Evolutionary conservation across 1,140 invertebrate genomes (phyloP), one percentile per base, ranked within the genome.

Genomic region (Drosophila chauvacae): DNA sequence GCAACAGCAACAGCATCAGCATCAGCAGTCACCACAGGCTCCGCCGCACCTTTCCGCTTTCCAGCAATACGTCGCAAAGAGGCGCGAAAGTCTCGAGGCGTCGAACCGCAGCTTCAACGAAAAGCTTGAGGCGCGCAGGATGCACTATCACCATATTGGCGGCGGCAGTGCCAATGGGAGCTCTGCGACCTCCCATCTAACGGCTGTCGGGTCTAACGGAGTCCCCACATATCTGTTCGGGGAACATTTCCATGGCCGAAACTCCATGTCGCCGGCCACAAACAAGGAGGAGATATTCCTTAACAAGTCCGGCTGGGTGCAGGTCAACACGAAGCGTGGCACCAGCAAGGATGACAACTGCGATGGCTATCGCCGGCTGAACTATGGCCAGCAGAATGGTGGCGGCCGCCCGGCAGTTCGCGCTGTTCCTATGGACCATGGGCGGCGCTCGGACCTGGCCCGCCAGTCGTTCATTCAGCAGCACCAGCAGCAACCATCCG

Each of bases 241-340:
- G 2, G 92, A 93, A 30, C 81, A 91, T 7, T 82, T 71, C 60
- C 79, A 86, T 18, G 72, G 51, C 0, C 78, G 79, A 3, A 90
- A 92, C n/a, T 69, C 81, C 9, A 55, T 53, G 7, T 76, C 76
- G 0, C 83, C 83, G 0, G 51, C 64, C 16, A 59, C 59, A 35
- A 90, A 79, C 45, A 91, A 90, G 33, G 90, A 92, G 62, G 91
- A 92, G 51, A 93, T 93, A 41, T 93, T 82, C 42, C 60, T 93
- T 0, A 93, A 92, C 75, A 92, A 92, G 57, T 93, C 92, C 16
- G 92, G 92, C 28, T 93, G 92, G 92, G 92, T 93, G 11, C 92
- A 92, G 41, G 92, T 92, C 16, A 92, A 90, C 56, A 80, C 79
- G 3, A 92, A 86, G 42, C 68, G 76, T 10, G 51, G 64, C 10